These are phyloP conservation scores for Poeciliopsis prolifica DNA, from an alignment of 2,113 vertebrate species.

Conservation along the genomic window DNA sequence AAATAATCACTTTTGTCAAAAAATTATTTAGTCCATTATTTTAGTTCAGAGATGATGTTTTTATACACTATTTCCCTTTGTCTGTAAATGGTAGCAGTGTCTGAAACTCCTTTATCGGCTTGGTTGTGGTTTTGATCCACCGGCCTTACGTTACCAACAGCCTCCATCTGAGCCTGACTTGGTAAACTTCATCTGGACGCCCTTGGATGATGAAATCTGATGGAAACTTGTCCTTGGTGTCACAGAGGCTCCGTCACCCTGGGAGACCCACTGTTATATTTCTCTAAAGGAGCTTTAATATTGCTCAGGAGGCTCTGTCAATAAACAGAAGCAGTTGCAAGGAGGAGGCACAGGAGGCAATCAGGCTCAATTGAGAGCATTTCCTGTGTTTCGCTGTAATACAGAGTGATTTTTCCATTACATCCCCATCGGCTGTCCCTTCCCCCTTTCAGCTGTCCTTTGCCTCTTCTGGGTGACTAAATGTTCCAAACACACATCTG, in stretches of 20 bases:
- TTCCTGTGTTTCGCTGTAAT: slow-evolving; percentile 89
- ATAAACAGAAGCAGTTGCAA: slow-evolving; percentile 44
- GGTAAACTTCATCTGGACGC: not conserved
- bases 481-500: slow-evolving; percentile 36
- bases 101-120: not conserved
- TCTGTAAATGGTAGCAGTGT: not conserved
- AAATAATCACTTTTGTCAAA: too few species aligned
- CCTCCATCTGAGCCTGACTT: not conserved
- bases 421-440: slow-evolving; percentile 73
- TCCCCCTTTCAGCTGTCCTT: not conserved
- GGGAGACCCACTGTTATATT: not conserved
- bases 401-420: slow-evolving; percentile 90
- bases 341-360: slow-evolving; percentile 73
- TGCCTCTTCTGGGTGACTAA: slow-evolving; percentile 10
- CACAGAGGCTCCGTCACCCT: not conserved
- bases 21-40: too few species aligned
- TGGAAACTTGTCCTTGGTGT: not conserved
- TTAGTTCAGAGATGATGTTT: too few species aligned
- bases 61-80: too few species aligned
- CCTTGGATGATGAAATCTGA: not conserved
- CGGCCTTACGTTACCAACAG: not conserved
- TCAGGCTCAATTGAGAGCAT: slow-evolving; percentile 87
- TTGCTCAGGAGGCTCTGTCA: slow-evolving; percentile 21
- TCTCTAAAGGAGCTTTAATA: slow-evolving; percentile 22
- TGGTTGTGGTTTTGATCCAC: not conserved